Evolutionary conservation across 2,888 invertebrate species (phyloP), one percentile per base, ranked within the genome.

Genomic region (Sphaerophoria taeniata): DNA sequence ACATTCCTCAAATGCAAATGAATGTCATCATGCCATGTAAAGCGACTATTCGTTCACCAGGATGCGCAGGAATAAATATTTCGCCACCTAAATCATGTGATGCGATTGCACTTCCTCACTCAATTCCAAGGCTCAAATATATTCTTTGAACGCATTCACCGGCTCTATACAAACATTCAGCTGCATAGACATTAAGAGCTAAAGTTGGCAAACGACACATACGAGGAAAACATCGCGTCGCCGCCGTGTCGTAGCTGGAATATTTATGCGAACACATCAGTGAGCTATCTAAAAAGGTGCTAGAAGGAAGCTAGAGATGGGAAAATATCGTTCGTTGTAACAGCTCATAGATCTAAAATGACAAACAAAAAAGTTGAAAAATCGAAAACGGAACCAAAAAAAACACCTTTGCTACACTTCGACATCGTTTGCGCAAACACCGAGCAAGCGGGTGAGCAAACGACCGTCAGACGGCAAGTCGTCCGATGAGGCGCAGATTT

Each of bases 401-500:
- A 43, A 76, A 65, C 84, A 73, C 77, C 80, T 65, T 70, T 76
- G 81, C 85, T 77, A 77, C 81, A 85, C 80, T 80, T 85, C 85
- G 80, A 81, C 85, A 85, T 85, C 81, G 81, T 81, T 85, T 81
- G 80, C 70, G 84, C 80, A 80, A 69, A 84, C 81, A 81, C 80
- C 76, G 80, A 76, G 72, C 45, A 73, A 61, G 39, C 72, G 56
- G 72, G 72, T 71, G 53, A 79, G 67, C 51, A 55, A 74, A 55
- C 51, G 51, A 69, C 16, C 16, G 36, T 39, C 24, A 24, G 24
- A 9, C 39, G 39, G 39, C n/a, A 55, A 16, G 6, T 7, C 5
- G 39, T 16, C 14, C 6, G 65, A 67, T 89, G 90, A 89, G 88
- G 88, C 88, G 89, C 89, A 76, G 90, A 91, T 90, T 91, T 91